phyloP scores from a whole-genome alignment of 2,888 invertebrate genomes.

The Lymantria dispar region DNA sequence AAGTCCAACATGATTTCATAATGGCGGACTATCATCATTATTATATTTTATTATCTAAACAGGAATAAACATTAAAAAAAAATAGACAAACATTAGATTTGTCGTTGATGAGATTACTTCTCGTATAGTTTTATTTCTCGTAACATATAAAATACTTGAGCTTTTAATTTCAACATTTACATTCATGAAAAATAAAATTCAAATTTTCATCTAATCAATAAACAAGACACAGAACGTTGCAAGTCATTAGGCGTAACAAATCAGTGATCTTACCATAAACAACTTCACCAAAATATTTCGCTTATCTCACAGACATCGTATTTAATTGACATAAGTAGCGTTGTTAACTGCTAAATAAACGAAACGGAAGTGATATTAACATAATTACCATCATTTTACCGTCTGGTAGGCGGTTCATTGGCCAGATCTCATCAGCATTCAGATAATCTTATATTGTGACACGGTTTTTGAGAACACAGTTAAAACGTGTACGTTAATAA shows the following conservation, averaged over 20 bases:
- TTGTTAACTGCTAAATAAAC: constrained; percentile 7
- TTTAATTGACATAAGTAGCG: not conserved
- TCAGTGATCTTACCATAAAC: not conserved
- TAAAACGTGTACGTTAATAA: not conserved
- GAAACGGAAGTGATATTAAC: constrained; percentile 10
- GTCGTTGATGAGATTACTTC: too few species aligned
- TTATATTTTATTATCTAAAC: too few species aligned
- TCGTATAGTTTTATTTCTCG: too few species aligned
- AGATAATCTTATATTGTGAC: constrained; percentile 3
- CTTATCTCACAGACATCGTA: not conserved
- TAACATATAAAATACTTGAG: too few species aligned
- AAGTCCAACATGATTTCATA: too few species aligned
- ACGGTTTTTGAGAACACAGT: not conserved
- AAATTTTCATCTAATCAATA: too few species aligned
- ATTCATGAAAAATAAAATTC: too few species aligned
- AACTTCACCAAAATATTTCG: not conserved
- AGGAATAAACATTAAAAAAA: too few species aligned
- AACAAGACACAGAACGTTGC: not conserved
- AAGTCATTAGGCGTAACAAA: not conserved
- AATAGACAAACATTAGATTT: too few species aligned
- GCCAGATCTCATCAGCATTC: constrained; percentile 1
- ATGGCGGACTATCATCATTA: too few species aligned
- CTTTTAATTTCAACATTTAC: too few species aligned
- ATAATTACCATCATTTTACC: constrained; percentile 2
- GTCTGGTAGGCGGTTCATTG: constrained; percentile 5